Evolutionary conservation across 2,797 vertebrate genomes (phyloP).

Genomic region (Triplophysa bombifrons): DNA sequence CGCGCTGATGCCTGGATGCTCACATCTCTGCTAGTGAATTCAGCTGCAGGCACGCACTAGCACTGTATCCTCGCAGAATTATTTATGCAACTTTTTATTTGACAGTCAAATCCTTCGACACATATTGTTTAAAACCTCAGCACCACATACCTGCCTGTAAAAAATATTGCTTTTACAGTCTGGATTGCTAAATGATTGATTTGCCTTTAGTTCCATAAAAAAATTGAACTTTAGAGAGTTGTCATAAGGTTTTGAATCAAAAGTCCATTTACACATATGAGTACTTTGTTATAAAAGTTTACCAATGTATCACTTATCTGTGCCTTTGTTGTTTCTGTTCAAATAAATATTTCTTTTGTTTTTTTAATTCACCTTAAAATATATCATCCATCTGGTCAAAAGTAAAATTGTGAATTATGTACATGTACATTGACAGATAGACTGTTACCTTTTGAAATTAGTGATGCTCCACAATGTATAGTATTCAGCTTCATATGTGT

Average conservation of each 20-base stretch:
- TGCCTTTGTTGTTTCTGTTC: too few relatives aligned
- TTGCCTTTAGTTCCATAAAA: background rate
- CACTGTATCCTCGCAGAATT: slow-evolving; percentile 33
- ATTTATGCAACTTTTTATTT: slow-evolving; percentile 47
- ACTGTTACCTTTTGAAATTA: background rate
- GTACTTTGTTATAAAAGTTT: too few relatives aligned
- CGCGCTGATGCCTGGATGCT: slow-evolving; percentile 19
- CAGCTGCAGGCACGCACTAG: slow-evolving; percentile 35
- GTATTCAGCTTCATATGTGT: background rate
- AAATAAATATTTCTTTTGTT: too few relatives aligned
- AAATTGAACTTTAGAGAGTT: background rate
- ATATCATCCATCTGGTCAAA: background rate
- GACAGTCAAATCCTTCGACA: slow-evolving; percentile 44
- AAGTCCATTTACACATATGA: background rate
- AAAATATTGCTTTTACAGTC: slow-evolving; percentile 1
- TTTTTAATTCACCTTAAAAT: too few relatives aligned
- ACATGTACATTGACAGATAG: background rate
- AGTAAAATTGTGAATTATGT: background rate
- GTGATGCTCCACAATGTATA: background rate
- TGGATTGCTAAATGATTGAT: background rate
- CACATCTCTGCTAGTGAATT: slow-evolving; percentile 8
- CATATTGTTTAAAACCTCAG: background rate
- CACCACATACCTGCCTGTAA: background rate
- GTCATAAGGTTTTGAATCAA: background rate
- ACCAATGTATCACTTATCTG: too few relatives aligned